phyloP scores from a whole-genome alignment of 2,888 invertebrate species.

The Formica aserva region DNA sequence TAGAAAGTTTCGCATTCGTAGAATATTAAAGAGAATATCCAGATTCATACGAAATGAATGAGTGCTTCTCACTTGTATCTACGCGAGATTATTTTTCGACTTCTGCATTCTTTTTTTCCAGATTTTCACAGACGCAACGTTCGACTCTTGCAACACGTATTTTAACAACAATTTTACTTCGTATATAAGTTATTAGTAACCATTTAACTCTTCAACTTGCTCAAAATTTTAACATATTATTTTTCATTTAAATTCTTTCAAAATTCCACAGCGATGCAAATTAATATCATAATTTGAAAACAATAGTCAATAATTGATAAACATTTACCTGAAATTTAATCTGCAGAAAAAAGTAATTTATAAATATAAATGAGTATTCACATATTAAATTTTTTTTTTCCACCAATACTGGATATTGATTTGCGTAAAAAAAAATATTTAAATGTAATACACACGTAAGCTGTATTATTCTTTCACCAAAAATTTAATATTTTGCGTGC shows the following conservation, averaged over 20 bases:
- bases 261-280: background rate
- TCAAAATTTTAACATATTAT: background rate
- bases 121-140: background rate
- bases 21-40: conserved; percentile 5
- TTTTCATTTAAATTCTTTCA: background rate
- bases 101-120: background rate
- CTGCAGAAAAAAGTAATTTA: background rate
- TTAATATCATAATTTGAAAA: background rate
- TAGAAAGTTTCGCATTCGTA: background rate
- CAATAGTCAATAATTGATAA: background rate
- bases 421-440: background rate
- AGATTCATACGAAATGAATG: background rate
- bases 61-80: background rate
- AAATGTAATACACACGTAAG: background rate
- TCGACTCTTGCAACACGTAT: background rate
- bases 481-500: conserved; percentile 6
- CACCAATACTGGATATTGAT: background rate
- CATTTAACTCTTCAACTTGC: background rate
- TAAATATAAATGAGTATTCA: background rate
- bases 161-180: background rate
- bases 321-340: background rate
- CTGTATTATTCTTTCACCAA: background rate
- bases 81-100: background rate
- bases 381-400: background rate
- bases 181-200: background rate